phyloP scores from a whole-genome alignment of 1,140 invertebrate species.

The Cryptotermes secundus region DNA sequence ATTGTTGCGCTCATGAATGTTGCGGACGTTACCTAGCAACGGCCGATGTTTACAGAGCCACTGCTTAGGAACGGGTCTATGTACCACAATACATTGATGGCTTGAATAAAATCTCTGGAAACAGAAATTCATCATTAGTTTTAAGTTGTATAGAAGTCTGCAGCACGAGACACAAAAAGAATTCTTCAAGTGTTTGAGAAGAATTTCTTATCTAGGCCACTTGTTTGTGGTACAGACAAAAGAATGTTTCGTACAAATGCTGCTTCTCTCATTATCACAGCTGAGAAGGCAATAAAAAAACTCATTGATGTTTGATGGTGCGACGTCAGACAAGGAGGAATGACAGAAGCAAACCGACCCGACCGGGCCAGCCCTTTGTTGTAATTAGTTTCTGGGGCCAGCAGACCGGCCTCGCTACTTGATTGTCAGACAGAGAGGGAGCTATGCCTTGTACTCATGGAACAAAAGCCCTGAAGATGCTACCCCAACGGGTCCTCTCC shows the following conservation, averaged over 20 bases:
- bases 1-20: too few species aligned
- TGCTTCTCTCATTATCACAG: not conserved
- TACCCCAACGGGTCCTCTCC: not conserved
- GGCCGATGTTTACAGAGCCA: too few species aligned
- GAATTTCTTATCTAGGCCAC: not conserved
- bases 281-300: conserved; percentile 16
- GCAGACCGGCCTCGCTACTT: not conserved
- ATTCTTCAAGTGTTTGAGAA: not conserved
- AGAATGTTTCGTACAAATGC: not conserved
- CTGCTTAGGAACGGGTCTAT: too few species aligned
- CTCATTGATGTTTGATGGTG: not conserved
- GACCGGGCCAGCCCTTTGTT: not conserved
- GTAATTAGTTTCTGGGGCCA: not conserved
- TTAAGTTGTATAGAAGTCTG: too few species aligned
- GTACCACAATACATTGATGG: too few species aligned
- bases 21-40: too few species aligned
- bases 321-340: not conserved
- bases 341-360: not conserved
- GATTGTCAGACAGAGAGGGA: not conserved
- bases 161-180: not conserved
- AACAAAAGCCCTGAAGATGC: conserved; percentile 5
- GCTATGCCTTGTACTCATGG: not conserved
- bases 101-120: too few species aligned
- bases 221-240: not conserved
- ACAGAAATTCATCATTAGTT: too few species aligned